These are phyloP conservation scores for Myotis davidii DNA, from an alignment of 2,113 vertebrate species.

Conservation along the genomic window DNA sequence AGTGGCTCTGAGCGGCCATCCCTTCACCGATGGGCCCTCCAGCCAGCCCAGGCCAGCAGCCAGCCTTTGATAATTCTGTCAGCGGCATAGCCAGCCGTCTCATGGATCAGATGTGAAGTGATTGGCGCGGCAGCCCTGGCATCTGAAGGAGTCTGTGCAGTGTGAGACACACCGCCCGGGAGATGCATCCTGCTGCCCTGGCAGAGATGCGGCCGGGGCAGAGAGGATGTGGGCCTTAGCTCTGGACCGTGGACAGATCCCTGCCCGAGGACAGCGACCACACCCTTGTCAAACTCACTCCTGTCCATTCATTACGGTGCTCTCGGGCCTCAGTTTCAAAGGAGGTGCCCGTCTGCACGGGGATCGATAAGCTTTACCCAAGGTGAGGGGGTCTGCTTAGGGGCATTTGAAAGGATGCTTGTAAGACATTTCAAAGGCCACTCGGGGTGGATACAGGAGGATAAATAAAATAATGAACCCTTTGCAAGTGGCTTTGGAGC, in stretches of 20 bases:
- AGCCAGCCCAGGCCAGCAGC: neutral
- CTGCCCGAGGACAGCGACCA: accelerated
- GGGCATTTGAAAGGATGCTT: neutral
- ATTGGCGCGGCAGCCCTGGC: neutral
- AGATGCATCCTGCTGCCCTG: neutral
- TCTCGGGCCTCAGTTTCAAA: neutral
- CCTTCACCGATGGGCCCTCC: neutral
- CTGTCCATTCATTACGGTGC: accelerated
- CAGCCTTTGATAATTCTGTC: neutral
- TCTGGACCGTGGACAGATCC: neutral
- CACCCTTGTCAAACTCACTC: accelerated
- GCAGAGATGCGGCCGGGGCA: neutral
- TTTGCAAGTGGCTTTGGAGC: neutral
- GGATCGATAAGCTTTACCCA: neutral
- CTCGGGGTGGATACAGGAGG: neutral
- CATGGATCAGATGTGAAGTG: neutral
- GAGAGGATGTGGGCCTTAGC: neutral
- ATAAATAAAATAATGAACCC: neutral
- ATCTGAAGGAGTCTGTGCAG: neutral
- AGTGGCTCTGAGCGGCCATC: neutral
- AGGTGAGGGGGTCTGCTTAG: neutral
- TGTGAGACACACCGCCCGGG: neutral
- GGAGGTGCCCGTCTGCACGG: accelerated
- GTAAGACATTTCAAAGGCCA: neutral
- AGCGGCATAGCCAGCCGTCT: neutral